Evolutionary conservation across 2,888 invertebrate species (phyloP), one percentile per base, ranked within the genome.

Genomic region (Lasioglossum pauxillum): DNA sequence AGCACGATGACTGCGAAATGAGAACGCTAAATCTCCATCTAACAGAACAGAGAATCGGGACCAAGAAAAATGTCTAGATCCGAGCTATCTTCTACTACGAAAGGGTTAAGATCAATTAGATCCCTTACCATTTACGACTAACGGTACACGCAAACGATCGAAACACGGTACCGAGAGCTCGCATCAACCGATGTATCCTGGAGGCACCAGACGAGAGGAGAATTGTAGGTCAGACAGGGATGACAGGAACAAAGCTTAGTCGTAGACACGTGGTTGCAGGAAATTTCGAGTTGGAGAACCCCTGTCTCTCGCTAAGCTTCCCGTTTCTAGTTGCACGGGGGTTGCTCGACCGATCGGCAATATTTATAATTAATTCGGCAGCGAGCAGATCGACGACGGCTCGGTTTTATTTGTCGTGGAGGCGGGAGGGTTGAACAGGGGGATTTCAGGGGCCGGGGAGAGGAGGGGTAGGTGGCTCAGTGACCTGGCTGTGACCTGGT

Each of bases 401-500:
- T 60, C 75, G 67, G 75, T 83, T 89, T 89, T 89, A 89, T 89
- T 89, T 89, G 87, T 82, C 87, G 80, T 79, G 31, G 80, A 23
- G 75, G 80, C 72, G 83, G 69, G 19, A 60, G 79, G 82, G 49
- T 60, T 84, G 75, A n/a, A 41, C 71, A 76, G 64, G 64, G 64
- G 2, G 64, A 19, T 64, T 31, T n/a, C 12, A 57, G 12, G 57
- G n/a, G 57, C 10, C 57, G 64, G 19, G 64, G 19, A 16, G 8
- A 16, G 31, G 19, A 64, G 64, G 19, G 31, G 64, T 82, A 75
- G 82, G 82, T 89, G 89, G 93, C 94, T 93, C 93, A 93, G 92
- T 93, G 93, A 94, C 92, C 93, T 90, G 90, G 90, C 82, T 89
- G 82, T 92, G 94, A 94, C 94, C 94, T 90, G 89, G 90, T 94